Evolutionary conservation across 2,113 vertebrate genomes (phyloP), one percentile per base, ranked within the genome.

Genomic region (Burhinus oedicnemus): DNA sequence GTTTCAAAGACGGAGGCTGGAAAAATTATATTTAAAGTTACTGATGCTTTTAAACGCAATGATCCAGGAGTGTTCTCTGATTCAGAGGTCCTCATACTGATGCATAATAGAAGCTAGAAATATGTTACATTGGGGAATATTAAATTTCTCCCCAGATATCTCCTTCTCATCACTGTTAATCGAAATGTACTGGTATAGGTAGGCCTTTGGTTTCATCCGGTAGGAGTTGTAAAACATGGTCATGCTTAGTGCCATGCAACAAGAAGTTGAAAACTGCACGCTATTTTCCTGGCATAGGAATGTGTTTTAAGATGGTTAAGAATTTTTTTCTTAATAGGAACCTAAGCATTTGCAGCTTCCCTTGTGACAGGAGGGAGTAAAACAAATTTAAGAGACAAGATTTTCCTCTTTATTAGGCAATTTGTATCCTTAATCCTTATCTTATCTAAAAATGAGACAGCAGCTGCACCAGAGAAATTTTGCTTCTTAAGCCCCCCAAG

Each of bases 351-450:
- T 93, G 75, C 76, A 60, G 4, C 8, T 82, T 83, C 17, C 26
- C 29, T 68, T 82, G 3, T 47, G 77, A 72, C 32, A 89, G 18
- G 11, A 80, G 29, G 14, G 30, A 94, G 51, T 34, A 75, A 87
- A 89, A 64, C 12, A 70, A 42, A 9, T 44, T 61, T 27, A 92
- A 51, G 9, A 93, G 27, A 64, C 72, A 86, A 80, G 12, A 83
- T 72, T 95, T 91, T 89, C 7, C 42, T 91, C 30, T 71, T 92
- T 90, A 92, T 88, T 86, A 91, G 38, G 42, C 40, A 93, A 91
- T 89, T 93, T 61, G 60, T 93, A 82, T 95, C 91, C 88, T 89
- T 96, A 95, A 89, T 69, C 26, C 22, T 95, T 94, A 83, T 80
- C 40, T 93, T 80, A 79, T 74, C 80, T 84, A 83, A 89, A 92